Evolutionary conservation across 2,888 invertebrate genomes (phyloP).

Genomic region (Lamellibrachia columna): DNA sequence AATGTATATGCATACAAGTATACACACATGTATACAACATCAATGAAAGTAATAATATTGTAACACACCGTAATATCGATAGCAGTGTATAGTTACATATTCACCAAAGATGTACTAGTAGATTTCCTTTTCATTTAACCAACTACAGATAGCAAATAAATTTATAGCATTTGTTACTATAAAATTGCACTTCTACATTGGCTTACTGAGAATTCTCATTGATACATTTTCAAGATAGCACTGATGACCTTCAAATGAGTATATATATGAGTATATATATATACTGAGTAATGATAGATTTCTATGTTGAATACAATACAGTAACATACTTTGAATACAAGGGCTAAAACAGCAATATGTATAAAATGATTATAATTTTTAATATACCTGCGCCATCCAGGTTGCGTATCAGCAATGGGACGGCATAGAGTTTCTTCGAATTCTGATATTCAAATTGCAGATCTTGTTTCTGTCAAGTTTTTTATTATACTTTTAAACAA

Average conservation of each 20-base stretch:
- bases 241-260: neutral
- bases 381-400: constrained; percentile 27
- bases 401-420: constrained; percentile 33
- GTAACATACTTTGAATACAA: neutral
- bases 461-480: constrained; percentile 29
- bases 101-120: too few species aligned
- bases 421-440: constrained; percentile 33
- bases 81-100: too few species aligned
- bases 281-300: neutral
- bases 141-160: neutral
- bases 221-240: neutral
- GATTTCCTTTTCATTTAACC: too few species aligned
- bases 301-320: neutral
- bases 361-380: neutral
- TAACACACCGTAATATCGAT: too few species aligned
- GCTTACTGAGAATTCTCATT: neutral
- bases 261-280: too few species aligned
- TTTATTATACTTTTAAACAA: neutral
- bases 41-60: too few species aligned
- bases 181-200: neutral
- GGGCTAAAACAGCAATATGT: neutral
- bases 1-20: neutral
- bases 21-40: too few species aligned
- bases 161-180: neutral
- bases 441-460: constrained; percentile 27